Base-by-base conservation (phyloP, 1,140 invertebrate genomes). In the Amyelois transitella region DNA sequence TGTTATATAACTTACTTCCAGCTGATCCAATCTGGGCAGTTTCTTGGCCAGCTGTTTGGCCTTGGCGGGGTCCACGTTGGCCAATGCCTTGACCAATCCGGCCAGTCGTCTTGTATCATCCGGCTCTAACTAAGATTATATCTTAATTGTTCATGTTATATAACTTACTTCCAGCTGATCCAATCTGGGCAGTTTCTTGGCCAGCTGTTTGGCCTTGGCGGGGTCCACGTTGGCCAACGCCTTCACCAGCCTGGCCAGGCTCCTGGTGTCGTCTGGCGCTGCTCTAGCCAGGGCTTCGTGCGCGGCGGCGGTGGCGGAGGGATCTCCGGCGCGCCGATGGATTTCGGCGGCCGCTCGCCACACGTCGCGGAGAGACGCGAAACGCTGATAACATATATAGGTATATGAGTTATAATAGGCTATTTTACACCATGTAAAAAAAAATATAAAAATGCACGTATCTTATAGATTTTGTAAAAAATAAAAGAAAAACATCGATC, bases 31-130 rank as follows among this genome's bases (percentile, higher is more conserved):
- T 0, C 93, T 91, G 0, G 96, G 95, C 32, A 98, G 85, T 32
- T 91, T 82, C 57, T 92, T 91, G 8, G 93, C 94, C 1, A 94
- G 85, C 64, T 89, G 83, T 64, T 94, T 89, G n/a, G 96, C 96
- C 75, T 94, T 93, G 4, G 86, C 83, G 0, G 94, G 91, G 84
- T 96, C 92, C 64, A 89, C 90, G 70, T 95, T 91, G 2, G 95
- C 93, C 88, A 97, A 97, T 3, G 96, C 96, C 21, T 96, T 92
- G 12, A 98, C 94, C 6, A 99, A 89, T 54, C 97, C 94, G 3
- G 97, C 96, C 18, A 97, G 69, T 4, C 94, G 94, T 71, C 93
- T 93, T 44, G 90, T 92, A 86, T 98, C 95, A 21, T 91, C 89
- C 1, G 96, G 95, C 58, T 96, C 93, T n/a, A n/a, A n/a, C n/a